phyloP scores from a whole-genome alignment of 1,140 invertebrate species.

The Nylanderia fulva region DNA sequence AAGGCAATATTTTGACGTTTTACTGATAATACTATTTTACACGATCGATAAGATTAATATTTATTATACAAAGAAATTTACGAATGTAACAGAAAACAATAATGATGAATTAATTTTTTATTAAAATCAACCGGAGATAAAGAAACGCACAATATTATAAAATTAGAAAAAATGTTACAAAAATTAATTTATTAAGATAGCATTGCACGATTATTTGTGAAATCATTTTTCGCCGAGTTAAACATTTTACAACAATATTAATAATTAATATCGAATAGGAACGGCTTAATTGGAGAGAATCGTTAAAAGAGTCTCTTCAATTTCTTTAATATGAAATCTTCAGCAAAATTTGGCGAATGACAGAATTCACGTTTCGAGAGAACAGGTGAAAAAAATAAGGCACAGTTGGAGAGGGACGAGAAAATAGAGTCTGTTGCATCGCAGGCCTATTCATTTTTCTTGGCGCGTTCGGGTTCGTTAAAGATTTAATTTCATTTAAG shows the following conservation, averaged over 20 bases:
- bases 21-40: too few species aligned
- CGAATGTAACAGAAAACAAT: background rate
- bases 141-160: background rate
- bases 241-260: too few species aligned
- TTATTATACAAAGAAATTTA: background rate
- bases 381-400: background rate
- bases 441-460: background rate
- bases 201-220: too few species aligned
- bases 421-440: background rate
- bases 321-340: background rate
- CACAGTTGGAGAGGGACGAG: too few species aligned
- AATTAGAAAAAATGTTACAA: background rate
- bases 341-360: background rate
- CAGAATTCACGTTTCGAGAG: background rate
- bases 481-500: slow-evolving; percentile 57
- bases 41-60: slow-evolving; percentile 5
- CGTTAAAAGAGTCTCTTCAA: background rate
- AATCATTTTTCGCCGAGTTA: too few species aligned
- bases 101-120: too few species aligned
- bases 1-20: slow-evolving; percentile 14
- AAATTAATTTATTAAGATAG: too few species aligned
- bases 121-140: too few species aligned
- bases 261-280: background rate
- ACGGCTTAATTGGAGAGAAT: background rate
- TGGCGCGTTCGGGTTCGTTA: slow-evolving; percentile 31